These are phyloP conservation scores for Aphelenchoides fujianensis DNA, from an alignment of 1,140 invertebrate genomes.

Conservation along the genomic window DNA sequence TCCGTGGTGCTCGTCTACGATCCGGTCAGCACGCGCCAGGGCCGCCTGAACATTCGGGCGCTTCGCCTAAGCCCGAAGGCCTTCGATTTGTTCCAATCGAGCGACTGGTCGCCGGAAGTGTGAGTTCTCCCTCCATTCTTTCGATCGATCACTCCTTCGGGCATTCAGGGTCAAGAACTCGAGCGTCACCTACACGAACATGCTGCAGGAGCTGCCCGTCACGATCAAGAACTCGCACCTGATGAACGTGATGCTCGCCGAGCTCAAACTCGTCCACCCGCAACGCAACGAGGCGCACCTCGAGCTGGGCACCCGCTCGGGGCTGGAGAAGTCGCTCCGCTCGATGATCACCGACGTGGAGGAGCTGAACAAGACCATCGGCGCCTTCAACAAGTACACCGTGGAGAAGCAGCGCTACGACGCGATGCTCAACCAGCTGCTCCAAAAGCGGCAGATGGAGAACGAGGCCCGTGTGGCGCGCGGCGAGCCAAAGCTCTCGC, in stretches of 20 bases:
- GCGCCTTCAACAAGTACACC: constrained; percentile 88
- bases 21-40: constrained; percentile 90
- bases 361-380: constrained; percentile 90
- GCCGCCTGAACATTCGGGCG: constrained; percentile 89
- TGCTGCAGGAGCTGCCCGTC: constrained; percentile 91
- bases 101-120: constrained; percentile 81
- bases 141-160: too few species aligned
- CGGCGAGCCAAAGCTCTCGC: constrained; percentile 83
- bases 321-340: constrained; percentile 87
- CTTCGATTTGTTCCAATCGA: constrained; percentile 82
- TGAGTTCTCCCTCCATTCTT: constrained; percentile 45
- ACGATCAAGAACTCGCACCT: constrained; percentile 90
- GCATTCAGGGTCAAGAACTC: constrained; percentile 79
- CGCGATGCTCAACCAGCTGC: constrained; percentile 40
- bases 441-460: constrained; percentile 69
- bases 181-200: constrained; percentile 74
- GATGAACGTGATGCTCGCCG: constrained; percentile 90
- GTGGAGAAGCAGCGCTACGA: constrained; percentile 58
- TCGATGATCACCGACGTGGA: constrained; percentile 93
- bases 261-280: constrained; percentile 71
- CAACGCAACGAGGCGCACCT: constrained; percentile 72
- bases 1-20: constrained; percentile 97
- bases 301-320: constrained; percentile 79
- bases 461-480: constrained; percentile 80
- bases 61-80: constrained; percentile 87